These are phyloP conservation scores for Mobula hypostoma DNA, from an alignment of 2,113 vertebrate genomes.

Conservation along the genomic window DNA sequence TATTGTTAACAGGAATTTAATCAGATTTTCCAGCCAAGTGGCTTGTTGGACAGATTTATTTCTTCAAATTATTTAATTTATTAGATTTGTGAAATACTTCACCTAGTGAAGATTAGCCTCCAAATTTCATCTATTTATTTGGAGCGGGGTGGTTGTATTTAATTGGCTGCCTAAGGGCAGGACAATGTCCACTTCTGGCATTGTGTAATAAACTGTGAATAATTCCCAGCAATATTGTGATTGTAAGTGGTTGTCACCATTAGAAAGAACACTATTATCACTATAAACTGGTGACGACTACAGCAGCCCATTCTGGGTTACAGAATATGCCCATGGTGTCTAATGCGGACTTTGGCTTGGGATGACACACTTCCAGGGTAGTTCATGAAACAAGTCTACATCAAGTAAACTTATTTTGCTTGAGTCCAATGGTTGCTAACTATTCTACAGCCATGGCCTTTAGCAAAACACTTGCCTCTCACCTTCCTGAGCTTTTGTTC, in stretches of 20 bases:
- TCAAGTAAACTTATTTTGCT: no score
- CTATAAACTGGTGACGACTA: background rate
- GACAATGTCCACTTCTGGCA: background rate
- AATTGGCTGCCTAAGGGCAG: background rate
- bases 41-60: background rate
- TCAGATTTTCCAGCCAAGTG: background rate
- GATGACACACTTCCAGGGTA: background rate
- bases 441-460: background rate
- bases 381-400: no score
- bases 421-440: background rate
- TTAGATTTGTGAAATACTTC: background rate
- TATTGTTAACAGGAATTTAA: background rate
- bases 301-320: background rate
- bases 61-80: constrained; percentile 1
- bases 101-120: background rate
- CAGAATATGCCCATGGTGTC: background rate
- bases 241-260: background rate
- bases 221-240: background rate
- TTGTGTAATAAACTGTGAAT: background rate
- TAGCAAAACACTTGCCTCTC: background rate
- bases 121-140: background rate
- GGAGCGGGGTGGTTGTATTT: background rate
- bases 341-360: background rate
- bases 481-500: background rate
- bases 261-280: background rate